Evolutionary conservation across 2,797 vertebrate genomes (phyloP), one percentile per base, ranked within the genome.

Genomic region (Takifugu rubripes): DNA sequence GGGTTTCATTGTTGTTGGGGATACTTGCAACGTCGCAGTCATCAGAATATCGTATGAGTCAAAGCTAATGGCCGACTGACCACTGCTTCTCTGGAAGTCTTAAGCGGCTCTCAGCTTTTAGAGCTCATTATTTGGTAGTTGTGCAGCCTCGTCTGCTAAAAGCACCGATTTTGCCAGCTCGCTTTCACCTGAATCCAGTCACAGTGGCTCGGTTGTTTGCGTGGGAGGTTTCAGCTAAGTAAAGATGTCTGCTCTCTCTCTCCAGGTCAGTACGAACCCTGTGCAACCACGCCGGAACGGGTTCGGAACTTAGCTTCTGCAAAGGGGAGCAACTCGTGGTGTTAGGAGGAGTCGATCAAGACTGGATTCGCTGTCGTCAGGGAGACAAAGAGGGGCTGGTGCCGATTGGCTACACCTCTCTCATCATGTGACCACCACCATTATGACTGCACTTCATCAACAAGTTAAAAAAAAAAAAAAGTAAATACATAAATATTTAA

Each of bases 361-460:
- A 98, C 80, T 98, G 96, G 96, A 94, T 99, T 62, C 88, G 87
- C 74, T 99, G 97, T 83, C 93, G 93, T 77, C 93, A 86, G 52
- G 94, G 92, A 51, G 92, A 93, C 63, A 79, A 52, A 63, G 91
- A 90, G 68, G 96, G 97, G 27, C 92, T 98, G 5, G 96, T 98
- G 62, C 95, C 94, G 0, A 95, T 99, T n/a, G 92, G 94, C 58
- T 99, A 97, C 72, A 94, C 96, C 0, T 99, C 97, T 25, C 92
- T 98, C 1, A 92, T 98, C 75, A 86, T 96, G 85, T 98, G 92
- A 93, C 86, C 72, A 31, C 56, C 66, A 36, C 54, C 57, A 27
- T 66, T 77, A 72, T 75, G 56, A 73, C 80, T 83, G 75, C 66
- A 67, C 75, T 81, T 53, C 78, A 73, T 73, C 60, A 64, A 70